Base-by-base conservation (phyloP, 2,113 vertebrate species). In the Ophthalmolycus amberensis region DNA sequence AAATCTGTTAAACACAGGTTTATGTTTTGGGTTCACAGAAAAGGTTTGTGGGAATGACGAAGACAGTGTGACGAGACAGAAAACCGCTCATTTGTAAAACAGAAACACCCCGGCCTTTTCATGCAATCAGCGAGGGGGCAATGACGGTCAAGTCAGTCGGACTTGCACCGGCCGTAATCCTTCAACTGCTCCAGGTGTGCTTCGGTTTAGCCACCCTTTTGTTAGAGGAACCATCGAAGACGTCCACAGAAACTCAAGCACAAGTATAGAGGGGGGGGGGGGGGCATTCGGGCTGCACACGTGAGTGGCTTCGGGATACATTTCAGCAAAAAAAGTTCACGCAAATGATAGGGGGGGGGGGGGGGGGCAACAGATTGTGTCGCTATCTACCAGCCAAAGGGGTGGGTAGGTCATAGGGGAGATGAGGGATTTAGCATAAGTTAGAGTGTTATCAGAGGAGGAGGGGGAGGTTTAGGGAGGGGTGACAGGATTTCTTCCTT, bases 281-380 rank as follows among this genome's bases (percentile, higher is more conserved):
- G 56, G 85, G 71, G 80, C 84, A 77, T 86, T 89, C 64, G 79
- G 93, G 90, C 84, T 84, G 82, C 82, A 88, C 86, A 85, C 52
- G 84, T 86, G 85, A 89, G 91, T 80, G 83, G 91, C 84, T 90
- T 86, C 78, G 76, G 79, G 76, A 54, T 86, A 65, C 67, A 62
- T 59, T 91, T 87, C 66, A 80, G 75, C 71, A 81, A 79, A 88
- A 34, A 52, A 52, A 74, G 79, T 89, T 89, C 85, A 92, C 82
- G 77, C 84, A 38, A 54, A 65, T 60, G 77, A 87, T 90, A 89
- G 7, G 71, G 83, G 8, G 71, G 90, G 7, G 71, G 83, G 8
- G 71, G 83, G 81, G 73, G 81, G 88, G 84, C 71, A 85, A 88
- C 88, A 91, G 94, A 94, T 94, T 93, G 91, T 89, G 90, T 90